phyloP scores from a whole-genome alignment of 2,888 invertebrate species.

The Coenonympha arcania region DNA sequence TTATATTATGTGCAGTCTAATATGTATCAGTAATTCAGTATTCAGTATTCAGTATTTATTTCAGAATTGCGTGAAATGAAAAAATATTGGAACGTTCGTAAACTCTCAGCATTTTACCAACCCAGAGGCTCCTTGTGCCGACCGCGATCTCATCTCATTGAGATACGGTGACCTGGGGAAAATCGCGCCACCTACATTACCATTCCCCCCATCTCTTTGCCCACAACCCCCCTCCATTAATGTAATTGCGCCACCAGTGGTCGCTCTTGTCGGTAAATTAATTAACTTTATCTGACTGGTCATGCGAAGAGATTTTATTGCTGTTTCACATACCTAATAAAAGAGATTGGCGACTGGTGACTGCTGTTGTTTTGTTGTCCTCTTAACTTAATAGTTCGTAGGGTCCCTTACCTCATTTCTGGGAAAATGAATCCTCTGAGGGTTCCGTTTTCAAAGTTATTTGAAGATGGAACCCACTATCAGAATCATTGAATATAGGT shows the following conservation, averaged over 20 bases:
- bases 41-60: too few species aligned
- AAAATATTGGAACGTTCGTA: not conserved
- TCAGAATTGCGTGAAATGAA: too few species aligned
- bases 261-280: slow-evolving; percentile 31
- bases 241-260: slow-evolving; percentile 45
- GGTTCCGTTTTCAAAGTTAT: too few species aligned
- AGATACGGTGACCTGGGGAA: slow-evolving; percentile 62
- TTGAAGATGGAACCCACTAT: too few species aligned
- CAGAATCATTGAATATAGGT: too few species aligned
- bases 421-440: too few species aligned
- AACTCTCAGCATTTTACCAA: not conserved
- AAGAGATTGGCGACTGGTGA: slow-evolving; percentile 7
- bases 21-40: too few species aligned
- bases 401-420: too few species aligned
- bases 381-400: not conserved
- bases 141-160: slow-evolving; percentile 40
- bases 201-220: slow-evolving; percentile 37
- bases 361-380: not conserved
- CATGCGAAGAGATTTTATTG: slow-evolving; percentile 42
- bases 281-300: slow-evolving; percentile 52
- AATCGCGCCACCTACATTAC: slow-evolving; percentile 50
- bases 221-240: slow-evolving; percentile 39
- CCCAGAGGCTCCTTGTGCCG: not conserved
- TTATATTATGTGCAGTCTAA: too few species aligned
- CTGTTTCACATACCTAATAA: slow-evolving; percentile 19